These are phyloP conservation scores for Gambelia wislizenii DNA, from an alignment of 2,797 vertebrate genomes.

Conservation along the genomic window DNA sequence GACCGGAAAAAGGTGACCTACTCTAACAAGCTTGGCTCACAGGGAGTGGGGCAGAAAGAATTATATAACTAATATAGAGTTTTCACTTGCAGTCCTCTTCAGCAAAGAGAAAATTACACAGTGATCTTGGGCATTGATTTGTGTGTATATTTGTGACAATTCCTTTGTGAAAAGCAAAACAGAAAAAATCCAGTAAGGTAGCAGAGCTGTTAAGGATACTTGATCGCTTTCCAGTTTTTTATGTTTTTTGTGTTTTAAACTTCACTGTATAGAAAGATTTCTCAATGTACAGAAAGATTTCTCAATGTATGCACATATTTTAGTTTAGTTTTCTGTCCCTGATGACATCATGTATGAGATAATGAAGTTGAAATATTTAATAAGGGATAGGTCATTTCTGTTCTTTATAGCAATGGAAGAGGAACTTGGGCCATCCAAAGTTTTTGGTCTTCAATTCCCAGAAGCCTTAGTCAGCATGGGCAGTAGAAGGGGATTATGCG, in stretches of 20 bases:
- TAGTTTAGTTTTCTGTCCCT: not conserved
- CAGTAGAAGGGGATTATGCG: not conserved
- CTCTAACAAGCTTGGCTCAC: conserved; percentile 5
- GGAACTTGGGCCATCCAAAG: not conserved
- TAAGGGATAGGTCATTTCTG: not conserved
- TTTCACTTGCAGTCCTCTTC: conserved; percentile 36
- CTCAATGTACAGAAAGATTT: not conserved
- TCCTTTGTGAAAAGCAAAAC: not conserved
- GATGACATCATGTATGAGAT: not conserved
- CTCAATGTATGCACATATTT: not conserved
- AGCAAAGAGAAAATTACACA: conserved; percentile 32
- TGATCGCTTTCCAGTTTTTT: not conserved
- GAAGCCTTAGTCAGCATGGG: not conserved
- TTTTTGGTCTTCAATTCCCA: not conserved
- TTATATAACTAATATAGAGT: conserved; percentile 25
- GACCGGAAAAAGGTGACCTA: conserved; percentile 43
- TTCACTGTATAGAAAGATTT: not conserved
- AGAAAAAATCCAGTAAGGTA: not conserved
- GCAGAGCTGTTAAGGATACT: not conserved
- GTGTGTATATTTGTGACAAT: not conserved
- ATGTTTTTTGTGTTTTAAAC: not conserved
- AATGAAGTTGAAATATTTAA: not conserved
- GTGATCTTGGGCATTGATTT: not conserved
- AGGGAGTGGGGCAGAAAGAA: conserved; percentile 40
- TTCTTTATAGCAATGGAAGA: not conserved